phyloP scores from a whole-genome alignment of 2,797 vertebrate species.

The Syndactyla subalaris region DNA sequence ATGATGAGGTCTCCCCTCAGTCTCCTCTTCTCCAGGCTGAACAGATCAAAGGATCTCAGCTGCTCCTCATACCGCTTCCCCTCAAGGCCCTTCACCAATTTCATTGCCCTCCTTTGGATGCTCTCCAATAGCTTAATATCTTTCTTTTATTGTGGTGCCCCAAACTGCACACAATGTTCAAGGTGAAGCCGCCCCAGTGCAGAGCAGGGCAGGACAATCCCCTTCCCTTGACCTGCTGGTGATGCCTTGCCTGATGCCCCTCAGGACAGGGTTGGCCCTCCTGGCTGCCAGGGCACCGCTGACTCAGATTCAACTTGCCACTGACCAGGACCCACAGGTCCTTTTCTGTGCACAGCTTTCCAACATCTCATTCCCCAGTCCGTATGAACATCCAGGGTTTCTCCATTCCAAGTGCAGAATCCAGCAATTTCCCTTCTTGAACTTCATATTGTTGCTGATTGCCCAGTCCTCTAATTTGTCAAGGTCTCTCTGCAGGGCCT shows the following conservation, averaged over 20 bases:
- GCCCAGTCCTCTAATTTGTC: not conserved
- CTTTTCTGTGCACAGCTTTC: not conserved
- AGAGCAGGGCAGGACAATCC: not conserved
- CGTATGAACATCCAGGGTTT: not conserved
- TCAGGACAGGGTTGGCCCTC: not conserved
- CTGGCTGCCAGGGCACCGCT: not conserved
- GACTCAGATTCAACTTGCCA: not conserved
- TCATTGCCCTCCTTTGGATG: not conserved
- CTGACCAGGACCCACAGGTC: not conserved
- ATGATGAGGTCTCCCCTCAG: not conserved
- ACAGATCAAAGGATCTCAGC: not conserved
- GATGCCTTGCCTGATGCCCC: not conserved
- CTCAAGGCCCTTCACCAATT: not conserved
- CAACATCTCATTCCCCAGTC: not conserved
- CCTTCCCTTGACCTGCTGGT: fast-evolving
- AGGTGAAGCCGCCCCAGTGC: not conserved
- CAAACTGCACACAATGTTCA: not conserved
- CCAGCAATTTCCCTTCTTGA: not conserved
- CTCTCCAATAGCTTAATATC: not conserved
- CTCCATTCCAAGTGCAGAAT: not conserved
- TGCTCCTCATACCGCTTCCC: not conserved
- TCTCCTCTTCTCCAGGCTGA: not conserved
- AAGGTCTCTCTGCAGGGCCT: not conserved
- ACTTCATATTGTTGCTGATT: not conserved
- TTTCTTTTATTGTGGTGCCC: not conserved